Base-by-base conservation (phyloP, 2,113 vertebrate genomes). In the Leucoraja erinaceus region DNA sequence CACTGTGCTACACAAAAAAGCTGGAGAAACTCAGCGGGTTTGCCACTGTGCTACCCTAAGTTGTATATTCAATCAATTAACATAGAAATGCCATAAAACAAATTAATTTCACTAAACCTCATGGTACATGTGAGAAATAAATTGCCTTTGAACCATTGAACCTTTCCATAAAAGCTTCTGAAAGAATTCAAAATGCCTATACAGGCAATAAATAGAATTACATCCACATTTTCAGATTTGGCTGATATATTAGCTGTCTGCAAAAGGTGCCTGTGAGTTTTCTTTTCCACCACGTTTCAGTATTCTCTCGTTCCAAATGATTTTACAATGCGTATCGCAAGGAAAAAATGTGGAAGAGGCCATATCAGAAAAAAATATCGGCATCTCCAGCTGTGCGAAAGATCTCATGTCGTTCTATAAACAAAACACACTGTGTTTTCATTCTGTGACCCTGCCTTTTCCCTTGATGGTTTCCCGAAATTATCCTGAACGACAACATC, bases 341-440 rank as follows among this genome's bases (percentile, higher is more conserved):
- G 61, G 83, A 56, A 16, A 31, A 83, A 54, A 25, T n/a, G 54
- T 83, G 79, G 79, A 28, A n/a, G 83, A 88, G 28, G 5, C 12
- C 0, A 63, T 63, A 7, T 86, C 83, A 16, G 14, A 63, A 16
- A 84, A 28, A 56, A 59, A 88, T 31, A 63, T 4, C 25, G 63
- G 63, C 28, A 18, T 88, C 16, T 88, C 83, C 83, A 88, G 83
- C 83, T 88, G 83, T 63, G 83, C 28, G 31, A 63, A 31, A 88
- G 59, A 88, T 63, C 56, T 88, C 83, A 88, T 63, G 59, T 63
- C 25, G 28, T 16, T 86, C 83, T 86, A n/a, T 63, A 63, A 25
- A 88, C 83, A 88, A 88, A 88, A 31, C 56, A 63, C 59, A 6
- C 83, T 63, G 83, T 88, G 83, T 88, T 88, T 88, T 88, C 56